Evolutionary conservation across 2,888 invertebrate genomes (phyloP).

Genomic region (Leptinotarsa tumamoca): DNA sequence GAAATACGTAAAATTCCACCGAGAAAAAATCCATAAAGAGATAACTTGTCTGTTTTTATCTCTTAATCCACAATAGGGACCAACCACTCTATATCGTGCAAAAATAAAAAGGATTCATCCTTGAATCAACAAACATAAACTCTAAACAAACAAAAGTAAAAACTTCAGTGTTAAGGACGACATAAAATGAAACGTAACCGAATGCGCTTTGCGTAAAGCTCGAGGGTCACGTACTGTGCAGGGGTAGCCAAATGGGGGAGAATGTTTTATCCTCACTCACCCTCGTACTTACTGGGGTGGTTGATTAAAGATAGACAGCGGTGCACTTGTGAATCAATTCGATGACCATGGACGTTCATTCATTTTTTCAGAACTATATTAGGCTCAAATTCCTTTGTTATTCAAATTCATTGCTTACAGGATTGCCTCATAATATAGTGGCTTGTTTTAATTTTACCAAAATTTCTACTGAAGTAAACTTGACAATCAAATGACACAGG

Average conservation of each 20-base stretch:
- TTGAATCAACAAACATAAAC: conserved; percentile 23
- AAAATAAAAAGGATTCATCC: conserved; percentile 21
- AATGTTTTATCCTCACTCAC: conserved; percentile 59
- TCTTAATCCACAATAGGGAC: not conserved
- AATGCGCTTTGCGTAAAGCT: conserved; percentile 43
- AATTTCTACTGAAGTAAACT: no score
- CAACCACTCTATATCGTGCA: conserved; percentile 10
- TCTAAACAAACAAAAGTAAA: conserved; percentile 25
- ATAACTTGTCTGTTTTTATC: not conserved
- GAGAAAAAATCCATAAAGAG: not conserved
- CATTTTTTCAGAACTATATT: not conserved
- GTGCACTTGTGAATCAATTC: conserved; percentile 51
- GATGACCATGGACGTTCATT: conserved; percentile 36
- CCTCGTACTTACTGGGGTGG: conserved; percentile 55
- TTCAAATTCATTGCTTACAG: no score
- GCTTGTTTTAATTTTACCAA: no score
- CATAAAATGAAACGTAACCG: conserved; percentile 29
- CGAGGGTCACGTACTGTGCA: conserved; percentile 42
- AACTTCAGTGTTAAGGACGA: conserved; percentile 22
- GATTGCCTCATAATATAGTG: no score
- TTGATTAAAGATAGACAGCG: conserved; percentile 59
- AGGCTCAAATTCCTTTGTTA: no score
- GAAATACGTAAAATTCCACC: no score
- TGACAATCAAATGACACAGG: no score
- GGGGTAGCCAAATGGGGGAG: conserved; percentile 58